Conservation (phyloP, 2,888 invertebrate genomes). For the Timandra comae region DNA sequence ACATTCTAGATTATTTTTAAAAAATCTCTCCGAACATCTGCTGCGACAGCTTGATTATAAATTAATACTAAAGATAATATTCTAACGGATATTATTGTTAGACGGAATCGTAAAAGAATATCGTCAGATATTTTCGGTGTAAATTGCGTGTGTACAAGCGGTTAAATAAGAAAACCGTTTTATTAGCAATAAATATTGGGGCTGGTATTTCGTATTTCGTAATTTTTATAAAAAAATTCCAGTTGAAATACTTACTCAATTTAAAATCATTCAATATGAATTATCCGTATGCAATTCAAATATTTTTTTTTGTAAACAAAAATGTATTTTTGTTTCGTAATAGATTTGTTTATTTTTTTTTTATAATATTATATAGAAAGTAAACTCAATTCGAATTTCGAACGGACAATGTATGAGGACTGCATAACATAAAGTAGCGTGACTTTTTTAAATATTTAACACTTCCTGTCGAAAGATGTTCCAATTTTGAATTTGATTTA, state of each 20-base stretch:
- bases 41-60: slow-evolving; percentile 50
- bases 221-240: too few species aligned
- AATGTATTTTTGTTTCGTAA: too few species aligned
- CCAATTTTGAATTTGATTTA: slow-evolving; percentile 74
- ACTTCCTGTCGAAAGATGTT: slow-evolving; percentile 70
- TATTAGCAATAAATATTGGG: slow-evolving; percentile 66
- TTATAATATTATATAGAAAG: too few species aligned
- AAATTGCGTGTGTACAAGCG: slow-evolving; percentile 30
- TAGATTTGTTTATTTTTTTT: too few species aligned
- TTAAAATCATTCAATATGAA: too few species aligned
- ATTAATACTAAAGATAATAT: slow-evolving; percentile 45
- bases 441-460: slow-evolving; percentile 62
- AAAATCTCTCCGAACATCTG: slow-evolving; percentile 51
- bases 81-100: slow-evolving; percentile 61
- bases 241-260: too few species aligned
- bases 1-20: slow-evolving; percentile 4
- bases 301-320: too few species aligned
- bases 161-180: slow-evolving; percentile 45
- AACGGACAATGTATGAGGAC: slow-evolving; percentile 21
- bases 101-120: slow-evolving; percentile 33
- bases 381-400: too few species aligned
- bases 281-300: too few species aligned
- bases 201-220: too few species aligned
- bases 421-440: slow-evolving; percentile 28
- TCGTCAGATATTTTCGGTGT: slow-evolving; percentile 31